Evolutionary conservation across 2,113 vertebrate species (phyloP).

Genomic region (Poeciliopsis turrubarensis): DNA sequence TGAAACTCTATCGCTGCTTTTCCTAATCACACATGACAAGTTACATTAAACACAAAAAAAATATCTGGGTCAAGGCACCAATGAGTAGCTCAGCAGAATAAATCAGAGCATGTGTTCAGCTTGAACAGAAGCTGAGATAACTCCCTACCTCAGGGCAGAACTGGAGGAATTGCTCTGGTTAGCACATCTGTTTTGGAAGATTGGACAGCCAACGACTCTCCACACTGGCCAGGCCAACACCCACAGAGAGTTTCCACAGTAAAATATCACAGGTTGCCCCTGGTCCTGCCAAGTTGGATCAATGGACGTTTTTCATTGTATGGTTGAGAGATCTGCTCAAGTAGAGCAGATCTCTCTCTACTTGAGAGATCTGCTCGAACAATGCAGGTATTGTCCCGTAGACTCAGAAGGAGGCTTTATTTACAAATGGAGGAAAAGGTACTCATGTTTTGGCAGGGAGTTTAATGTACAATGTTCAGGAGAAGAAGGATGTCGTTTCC

Average conservation of each 20-base stretch:
- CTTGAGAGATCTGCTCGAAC: constrained; percentile 37
- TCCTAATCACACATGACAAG: constrained; percentile 68
- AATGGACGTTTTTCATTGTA: constrained; percentile 31
- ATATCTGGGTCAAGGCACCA: not conserved
- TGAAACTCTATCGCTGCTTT: constrained; percentile 36
- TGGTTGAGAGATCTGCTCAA: constrained; percentile 27
- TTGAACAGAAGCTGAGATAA: constrained; percentile 29
- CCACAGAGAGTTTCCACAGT: constrained; percentile 73
- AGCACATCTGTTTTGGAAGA: constrained; percentile 64
- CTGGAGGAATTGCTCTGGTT: constrained; percentile 2
- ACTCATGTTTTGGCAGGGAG: constrained; percentile 12
- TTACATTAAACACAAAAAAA: constrained; percentile 54
- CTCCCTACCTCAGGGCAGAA: constrained; percentile 34
- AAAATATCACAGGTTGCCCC: constrained; percentile 60
- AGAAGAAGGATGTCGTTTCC: not conserved
- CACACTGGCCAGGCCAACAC: constrained; percentile 60
- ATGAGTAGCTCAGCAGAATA: constrained; percentile 22
- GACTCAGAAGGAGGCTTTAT: constrained; percentile 3
- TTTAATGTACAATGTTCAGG: constrained; percentile 3
- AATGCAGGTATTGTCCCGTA: constrained; percentile 50
- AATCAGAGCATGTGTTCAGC: constrained; percentile 45
- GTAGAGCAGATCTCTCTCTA: too few relatives aligned
- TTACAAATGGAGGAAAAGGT: constrained; percentile 15
- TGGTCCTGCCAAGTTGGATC: constrained; percentile 52
- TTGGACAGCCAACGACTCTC: constrained; percentile 50